Base-by-base conservation (phyloP, 2,797 vertebrate genomes). In the Xenopus petersii region DNA sequence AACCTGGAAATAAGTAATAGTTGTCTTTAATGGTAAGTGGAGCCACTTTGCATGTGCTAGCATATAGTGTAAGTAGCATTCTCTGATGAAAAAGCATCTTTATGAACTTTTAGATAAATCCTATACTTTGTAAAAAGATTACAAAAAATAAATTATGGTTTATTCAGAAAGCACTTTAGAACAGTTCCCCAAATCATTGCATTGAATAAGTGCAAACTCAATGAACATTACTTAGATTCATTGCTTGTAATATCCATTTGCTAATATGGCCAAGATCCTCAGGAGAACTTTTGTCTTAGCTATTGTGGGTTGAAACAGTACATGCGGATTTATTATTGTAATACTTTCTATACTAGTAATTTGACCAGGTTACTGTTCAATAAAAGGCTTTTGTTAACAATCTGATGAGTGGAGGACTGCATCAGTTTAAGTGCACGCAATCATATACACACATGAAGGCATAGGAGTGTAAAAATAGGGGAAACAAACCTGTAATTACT, bases 221-320 rank as follows among this genome's bases (percentile, higher is more conserved):
- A 69, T 69, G 75, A 59, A 21, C 75, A 69, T 59, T 78, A 73
- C 30, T 72, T 49, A 73, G 66, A 78, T 70, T 69, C 66, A 73
- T 56, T 59, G 71, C 76, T 60, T 64, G 60, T 78, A 73, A 69
- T 73, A 68, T 67, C 58, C 56, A 12, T 74, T 77, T 73, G 67
- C 55, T 67, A 73, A 30, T 42, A n/a, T 49, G 24, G 54, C 70
- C 60, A 46, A 56, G 24, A 55, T 33, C 62, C 66, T 51, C 24
- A 48, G 42, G 30, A 48, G 30, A 48, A 46, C 69, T 67, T 63
- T 59, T 59, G 47, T 54, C 33, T 63, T 55, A 55, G 36, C 36
- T 42, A 61, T 72, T 16, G 10, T 73, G 70, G 30, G 64, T 48
- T 67, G 67, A 73, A 73, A 63, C 47, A 68, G 51, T 67, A 58